Evolutionary conservation across 2,113 vertebrate species (phyloP).

Genomic region (Phylloscopus trochilus): DNA sequence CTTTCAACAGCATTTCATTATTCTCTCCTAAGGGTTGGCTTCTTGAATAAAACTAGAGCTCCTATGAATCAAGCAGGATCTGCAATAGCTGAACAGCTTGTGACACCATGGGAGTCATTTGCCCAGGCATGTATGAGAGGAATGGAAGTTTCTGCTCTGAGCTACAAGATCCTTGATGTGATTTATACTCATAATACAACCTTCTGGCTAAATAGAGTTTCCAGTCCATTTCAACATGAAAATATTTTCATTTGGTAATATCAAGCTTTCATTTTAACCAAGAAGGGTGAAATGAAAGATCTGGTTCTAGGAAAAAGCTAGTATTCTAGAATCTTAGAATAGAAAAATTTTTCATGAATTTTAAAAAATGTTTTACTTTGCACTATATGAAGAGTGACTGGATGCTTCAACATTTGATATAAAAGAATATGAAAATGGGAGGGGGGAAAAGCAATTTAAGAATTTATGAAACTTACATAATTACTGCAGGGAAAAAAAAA

Average conservation of each 20-base stretch:
- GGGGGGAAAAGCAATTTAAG: neutral
- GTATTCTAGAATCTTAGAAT: neutral
- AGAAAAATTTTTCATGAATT: neutral
- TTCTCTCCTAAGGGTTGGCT: neutral
- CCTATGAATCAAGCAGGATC: neutral
- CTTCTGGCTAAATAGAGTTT: neutral
- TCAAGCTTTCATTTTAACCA: neutral
- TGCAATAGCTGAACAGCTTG: neutral
- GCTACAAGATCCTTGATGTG: neutral
- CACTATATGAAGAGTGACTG: neutral
- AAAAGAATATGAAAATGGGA: neutral
- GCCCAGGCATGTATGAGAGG: neutral
- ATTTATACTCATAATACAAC: neutral
- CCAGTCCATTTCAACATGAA: neutral
- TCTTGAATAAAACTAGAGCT: neutral
- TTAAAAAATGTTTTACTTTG: neutral
- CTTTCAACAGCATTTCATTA: neutral
- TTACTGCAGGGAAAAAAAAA: conserved; percentile 2
- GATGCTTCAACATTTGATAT: neutral
- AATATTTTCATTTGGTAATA: neutral
- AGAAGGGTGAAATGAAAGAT: neutral
- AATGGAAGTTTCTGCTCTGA: neutral
- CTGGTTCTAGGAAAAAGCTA: neutral
- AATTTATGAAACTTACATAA: conserved; percentile 16
- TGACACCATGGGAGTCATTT: neutral